phyloP scores from a whole-genome alignment of 2,113 vertebrate species.

The Pachyramphus minor region DNA sequence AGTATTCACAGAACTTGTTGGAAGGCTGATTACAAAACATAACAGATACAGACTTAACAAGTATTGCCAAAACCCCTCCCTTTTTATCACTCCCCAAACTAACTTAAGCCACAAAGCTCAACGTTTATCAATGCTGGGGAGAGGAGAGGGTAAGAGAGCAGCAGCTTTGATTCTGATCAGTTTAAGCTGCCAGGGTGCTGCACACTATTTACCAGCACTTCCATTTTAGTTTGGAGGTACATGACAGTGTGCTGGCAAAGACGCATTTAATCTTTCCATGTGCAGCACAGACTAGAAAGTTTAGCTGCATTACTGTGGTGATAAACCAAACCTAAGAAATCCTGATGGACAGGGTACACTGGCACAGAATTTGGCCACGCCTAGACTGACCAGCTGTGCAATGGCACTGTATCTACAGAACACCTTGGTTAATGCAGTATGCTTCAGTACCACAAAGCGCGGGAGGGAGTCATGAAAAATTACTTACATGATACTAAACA shows the following conservation, averaged over 20 bases:
- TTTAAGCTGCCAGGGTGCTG: not conserved
- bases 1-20: not conserved
- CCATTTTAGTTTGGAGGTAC: not conserved
- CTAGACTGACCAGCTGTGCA: not conserved
- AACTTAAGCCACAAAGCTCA: not conserved
- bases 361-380: not conserved
- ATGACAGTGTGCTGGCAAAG: not conserved
- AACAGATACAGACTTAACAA: not conserved
- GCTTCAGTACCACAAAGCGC: not conserved
- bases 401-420: not conserved
- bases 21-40: not conserved
- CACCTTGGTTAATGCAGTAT: not conserved
- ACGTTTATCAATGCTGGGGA: rapidly evolving
- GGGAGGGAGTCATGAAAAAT: not conserved
- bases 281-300: not conserved
- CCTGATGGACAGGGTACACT: too few relatives aligned
- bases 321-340: not conserved
- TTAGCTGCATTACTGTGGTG: not conserved
- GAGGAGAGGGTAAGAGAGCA: not conserved
- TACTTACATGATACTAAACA: not conserved
- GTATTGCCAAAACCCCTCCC: not conserved
- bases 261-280: not conserved
- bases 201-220: not conserved
- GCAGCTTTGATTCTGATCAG: not conserved
- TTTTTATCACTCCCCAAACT: not conserved